phyloP scores from a whole-genome alignment of 1,140 invertebrate genomes.

The Meloidogyne hapla region DNA sequence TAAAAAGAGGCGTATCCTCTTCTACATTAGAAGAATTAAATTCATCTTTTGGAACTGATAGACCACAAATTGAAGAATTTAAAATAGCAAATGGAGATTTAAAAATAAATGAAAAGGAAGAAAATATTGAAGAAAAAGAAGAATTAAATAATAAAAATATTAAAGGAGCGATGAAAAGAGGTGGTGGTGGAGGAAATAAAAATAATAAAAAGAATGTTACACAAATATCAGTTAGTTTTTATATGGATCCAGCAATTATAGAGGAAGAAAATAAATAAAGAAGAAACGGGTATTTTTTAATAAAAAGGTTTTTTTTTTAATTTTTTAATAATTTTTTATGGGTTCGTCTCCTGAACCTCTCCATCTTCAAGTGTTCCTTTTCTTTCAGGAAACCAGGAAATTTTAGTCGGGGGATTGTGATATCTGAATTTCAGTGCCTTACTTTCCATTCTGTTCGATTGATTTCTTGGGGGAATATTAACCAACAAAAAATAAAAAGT shows the following conservation, averaged over 20 bases:
- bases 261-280: not conserved
- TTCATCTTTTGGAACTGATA: not conserved
- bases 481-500: too few relatives aligned
- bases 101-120: not conserved
- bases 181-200: not conserved
- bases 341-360: too few relatives aligned
- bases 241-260: constrained; percentile 3
- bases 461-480: too few relatives aligned
- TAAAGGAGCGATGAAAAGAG: not conserved
- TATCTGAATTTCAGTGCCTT: too few relatives aligned
- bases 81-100: not conserved
- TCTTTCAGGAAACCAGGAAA: too few relatives aligned
- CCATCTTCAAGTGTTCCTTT: too few relatives aligned
- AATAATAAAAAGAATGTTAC: not conserved
- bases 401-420: too few relatives aligned
- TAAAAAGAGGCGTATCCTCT: not conserved
- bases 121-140: not conserved
- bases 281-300: not conserved
- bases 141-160: not conserved
- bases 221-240: not conserved
- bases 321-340: not conserved
- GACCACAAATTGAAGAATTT: constrained; percentile 3
- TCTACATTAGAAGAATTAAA: not conserved
- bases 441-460: too few relatives aligned
- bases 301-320: not conserved